phyloP scores from a whole-genome alignment of 2,797 vertebrate genomes.

The Gymnopithys bicolor region DNA sequence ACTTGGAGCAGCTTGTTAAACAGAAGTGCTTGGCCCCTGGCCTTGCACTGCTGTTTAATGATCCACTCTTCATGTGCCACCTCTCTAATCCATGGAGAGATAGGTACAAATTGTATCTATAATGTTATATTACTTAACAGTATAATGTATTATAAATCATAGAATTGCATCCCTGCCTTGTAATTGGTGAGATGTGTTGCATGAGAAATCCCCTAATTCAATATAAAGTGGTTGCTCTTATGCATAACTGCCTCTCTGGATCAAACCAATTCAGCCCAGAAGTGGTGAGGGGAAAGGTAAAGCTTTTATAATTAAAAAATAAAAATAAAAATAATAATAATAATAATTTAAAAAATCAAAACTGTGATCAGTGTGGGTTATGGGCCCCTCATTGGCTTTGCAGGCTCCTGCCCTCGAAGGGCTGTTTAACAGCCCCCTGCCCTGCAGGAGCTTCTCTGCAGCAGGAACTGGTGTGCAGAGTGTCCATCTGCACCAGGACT shows the following conservation, averaged over 20 bases:
- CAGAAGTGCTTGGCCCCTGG: constrained; percentile 82
- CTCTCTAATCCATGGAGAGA: constrained; percentile 82
- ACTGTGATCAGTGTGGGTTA: constrained; percentile 44
- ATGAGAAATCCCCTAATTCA: constrained; percentile 81
- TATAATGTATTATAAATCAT: constrained; percentile 84
- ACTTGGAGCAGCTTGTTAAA: constrained; percentile 83
- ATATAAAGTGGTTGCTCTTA: constrained; percentile 77
- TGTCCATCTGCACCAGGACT: not conserved
- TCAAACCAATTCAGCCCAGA: constrained; percentile 73
- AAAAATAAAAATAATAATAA: constrained; percentile 8
- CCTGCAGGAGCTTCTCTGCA: not conserved
- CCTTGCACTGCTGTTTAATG: constrained; percentile 81
- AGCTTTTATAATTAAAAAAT: constrained; percentile 72
- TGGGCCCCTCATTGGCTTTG: constrained; percentile 27
- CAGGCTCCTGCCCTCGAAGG: not conserved
- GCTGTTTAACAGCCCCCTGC: constrained; percentile 34
- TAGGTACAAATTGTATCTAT: constrained; percentile 84
- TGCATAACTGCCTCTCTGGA: constrained; percentile 76
- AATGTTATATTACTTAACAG: constrained; percentile 85
- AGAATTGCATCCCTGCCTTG: constrained; percentile 81
- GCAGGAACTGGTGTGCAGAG: not conserved
- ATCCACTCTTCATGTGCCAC: constrained; percentile 80
- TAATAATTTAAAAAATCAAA: not conserved
- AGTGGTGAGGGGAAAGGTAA: constrained; percentile 70
- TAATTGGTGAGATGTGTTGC: constrained; percentile 81